Conservation (phyloP, 2,113 vertebrate genomes). For the Pelobates fuscus region DNA sequence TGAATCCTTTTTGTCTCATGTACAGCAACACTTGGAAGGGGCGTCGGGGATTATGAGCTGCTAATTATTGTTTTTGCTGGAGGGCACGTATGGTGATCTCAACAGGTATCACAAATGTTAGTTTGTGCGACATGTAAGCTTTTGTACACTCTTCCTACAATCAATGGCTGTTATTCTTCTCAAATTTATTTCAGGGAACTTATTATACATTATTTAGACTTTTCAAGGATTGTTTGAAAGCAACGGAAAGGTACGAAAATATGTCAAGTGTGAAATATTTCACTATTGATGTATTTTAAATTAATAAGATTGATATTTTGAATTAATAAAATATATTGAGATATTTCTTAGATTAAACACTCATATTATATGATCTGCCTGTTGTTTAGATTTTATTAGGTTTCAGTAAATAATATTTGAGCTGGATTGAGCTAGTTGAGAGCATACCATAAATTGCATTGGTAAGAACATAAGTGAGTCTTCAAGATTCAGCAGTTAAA, state of each 20-base stretch:
- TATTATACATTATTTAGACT: not conserved
- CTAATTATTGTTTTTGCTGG: slow-evolving; percentile 75
- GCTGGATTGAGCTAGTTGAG: no score
- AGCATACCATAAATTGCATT: no score
- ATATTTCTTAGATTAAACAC: no score
- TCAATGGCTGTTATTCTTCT: not conserved
- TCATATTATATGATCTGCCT: no score
- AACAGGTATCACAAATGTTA: slow-evolving; percentile 63
- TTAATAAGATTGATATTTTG: no score
- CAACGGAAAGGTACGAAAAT: not conserved
- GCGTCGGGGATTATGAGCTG: slow-evolving; percentile 63
- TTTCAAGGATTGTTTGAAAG: not conserved
- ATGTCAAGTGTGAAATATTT: not conserved
- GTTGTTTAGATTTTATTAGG: no score
- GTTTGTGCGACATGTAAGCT: slow-evolving; percentile 21
- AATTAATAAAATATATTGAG: no score
- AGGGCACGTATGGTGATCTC: slow-evolving; percentile 71
- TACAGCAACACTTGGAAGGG: slow-evolving; percentile 57
- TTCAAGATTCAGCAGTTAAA: no score
- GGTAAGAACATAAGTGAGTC: no score
- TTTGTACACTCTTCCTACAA: not conserved
- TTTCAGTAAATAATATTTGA: no score
- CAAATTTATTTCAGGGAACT: slow-evolving; percentile 4
- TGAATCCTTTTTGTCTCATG: slow-evolving; percentile 65
- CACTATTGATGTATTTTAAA: no score